phyloP scores from a whole-genome alignment of 2,888 invertebrate genomes.

The Strigamia crassipes region DNA sequence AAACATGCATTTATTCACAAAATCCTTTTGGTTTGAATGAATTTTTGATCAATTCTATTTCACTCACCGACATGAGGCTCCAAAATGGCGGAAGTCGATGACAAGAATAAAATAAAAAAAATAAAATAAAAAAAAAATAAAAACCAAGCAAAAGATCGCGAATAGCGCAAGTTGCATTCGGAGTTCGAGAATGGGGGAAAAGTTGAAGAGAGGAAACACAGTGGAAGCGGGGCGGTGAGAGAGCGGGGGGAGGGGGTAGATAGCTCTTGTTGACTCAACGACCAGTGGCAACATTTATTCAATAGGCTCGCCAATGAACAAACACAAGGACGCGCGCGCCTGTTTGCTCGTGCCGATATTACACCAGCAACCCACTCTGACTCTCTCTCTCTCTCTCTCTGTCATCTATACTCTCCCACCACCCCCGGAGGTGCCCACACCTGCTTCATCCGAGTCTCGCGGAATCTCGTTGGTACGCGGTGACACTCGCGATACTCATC shows the following conservation, averaged over 20 bases:
- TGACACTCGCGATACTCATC: neutral
- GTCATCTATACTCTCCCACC: too few relatives aligned
- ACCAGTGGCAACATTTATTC: neutral
- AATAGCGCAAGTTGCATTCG: neutral
- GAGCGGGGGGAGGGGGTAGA: neutral
- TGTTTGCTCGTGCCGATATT: neutral
- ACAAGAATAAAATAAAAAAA: neutral
- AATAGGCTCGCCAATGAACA: neutral
- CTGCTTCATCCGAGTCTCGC: neutral
- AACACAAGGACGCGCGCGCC: neutral
- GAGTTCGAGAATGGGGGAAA: neutral
- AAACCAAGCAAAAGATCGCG: constrained; percentile 47
- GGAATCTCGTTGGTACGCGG: neutral
- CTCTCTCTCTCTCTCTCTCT: neutral
- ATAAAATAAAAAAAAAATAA: constrained; percentile 45
- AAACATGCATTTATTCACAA: neutral
- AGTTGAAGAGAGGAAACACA: neutral
- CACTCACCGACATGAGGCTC: constrained; percentile 11
- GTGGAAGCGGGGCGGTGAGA: neutral
- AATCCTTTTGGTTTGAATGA: neutral
- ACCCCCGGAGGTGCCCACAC: neutral
- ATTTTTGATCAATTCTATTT: neutral
- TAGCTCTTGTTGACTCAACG: neutral
- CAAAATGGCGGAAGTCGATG: neutral
- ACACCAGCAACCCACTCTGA: neutral